Percentiles rank a stretch among this genome's conserved stretches.
phyloP scores from a whole-genome alignment of 2,888 invertebrate species.

The Gryllus longicercus region DNA sequence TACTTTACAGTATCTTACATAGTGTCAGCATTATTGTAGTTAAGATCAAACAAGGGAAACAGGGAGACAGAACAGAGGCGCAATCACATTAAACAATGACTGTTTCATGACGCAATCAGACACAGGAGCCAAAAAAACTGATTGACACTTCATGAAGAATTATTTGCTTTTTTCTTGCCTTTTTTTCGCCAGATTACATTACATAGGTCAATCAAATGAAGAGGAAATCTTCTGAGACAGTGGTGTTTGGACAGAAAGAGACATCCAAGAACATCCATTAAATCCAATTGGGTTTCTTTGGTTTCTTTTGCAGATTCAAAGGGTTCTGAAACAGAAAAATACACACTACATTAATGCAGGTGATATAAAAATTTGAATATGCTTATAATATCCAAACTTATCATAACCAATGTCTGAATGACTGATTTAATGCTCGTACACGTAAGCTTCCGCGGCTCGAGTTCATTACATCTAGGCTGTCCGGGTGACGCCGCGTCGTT shows the following conservation, averaged over 20 bases:
- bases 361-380: too few relatives aligned
- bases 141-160: constrained; percentile 10
- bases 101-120: neutral
- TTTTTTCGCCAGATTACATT: neutral
- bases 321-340: neutral
- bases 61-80: neutral
- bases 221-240: neutral
- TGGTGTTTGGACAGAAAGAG: constrained; percentile 17
- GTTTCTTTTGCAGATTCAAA: constrained; percentile 17
- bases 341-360: too few relatives aligned
- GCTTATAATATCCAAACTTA: too few relatives aligned
- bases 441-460: too few relatives aligned
- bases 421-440: too few relatives aligned
- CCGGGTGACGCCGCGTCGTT: too few relatives aligned
- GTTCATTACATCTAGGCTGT: too few relatives aligned
- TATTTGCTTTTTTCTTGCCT: constrained; percentile 4
- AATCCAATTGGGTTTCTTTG: constrained; percentile 3
- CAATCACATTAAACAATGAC: neutral
- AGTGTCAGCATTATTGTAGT: constrained; percentile 17
- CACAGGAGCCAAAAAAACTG: neutral
- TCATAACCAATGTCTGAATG: too few relatives aligned
- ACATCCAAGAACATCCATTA: constrained; percentile 17
- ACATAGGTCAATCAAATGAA: constrained; percentile 17
- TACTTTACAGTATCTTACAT: constrained; percentile 17
- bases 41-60: neutral